Base-by-base conservation (phyloP, 2,888 invertebrate species). In the Caenorhabditis sp. region DNA sequence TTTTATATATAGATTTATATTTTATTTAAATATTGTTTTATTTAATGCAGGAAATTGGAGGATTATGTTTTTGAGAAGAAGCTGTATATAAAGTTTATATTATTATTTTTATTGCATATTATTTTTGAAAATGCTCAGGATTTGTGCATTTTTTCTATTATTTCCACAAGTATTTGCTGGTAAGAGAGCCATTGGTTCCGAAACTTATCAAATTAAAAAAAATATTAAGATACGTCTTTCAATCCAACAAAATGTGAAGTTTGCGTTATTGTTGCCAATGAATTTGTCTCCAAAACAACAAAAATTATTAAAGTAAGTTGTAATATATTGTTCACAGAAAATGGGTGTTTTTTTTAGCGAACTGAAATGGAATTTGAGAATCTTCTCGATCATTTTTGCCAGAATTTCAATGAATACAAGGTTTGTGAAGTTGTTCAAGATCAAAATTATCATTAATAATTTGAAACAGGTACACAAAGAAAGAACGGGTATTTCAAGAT, bases 381-480 rank as follows among this genome's bases (percentile, higher is more conserved):
- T 36, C 31, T 68, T 0, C 14, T 43, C 1, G 76, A 76, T 21
- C 49, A 25, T 4, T 23, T 76, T 25, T 76, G 76, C 31, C 8
- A 53, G 0, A 60, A 59, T 23, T 67, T 76, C 26, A 67, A 68
- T 53, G 62, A 68, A 25, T 76, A 57, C 25, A 71, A 76, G 54
- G 76, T 76, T 12, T 38, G 25, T 14, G 23, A 38, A n/a, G n/a
- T n/a, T n/a, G n/a, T n/a, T n/a, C n/a, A n/a, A n/a, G n/a, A n/a
- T n/a, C n/a, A n/a, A n/a, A n/a, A n/a, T n/a, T n/a, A n/a, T n/a
- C n/a, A n/a, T n/a, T n/a, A n/a, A n/a, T 27, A 26, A 8, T 31
- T 70, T 77, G 43, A n/a, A n/a, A n/a, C 63, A 81, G 75, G 57
- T 81, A 23, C 81, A 81, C 49, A 81, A 77, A 52, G 81, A 81